Conservation (phyloP, 1,140 invertebrate species). For the Drosophila ananassae region DNA sequence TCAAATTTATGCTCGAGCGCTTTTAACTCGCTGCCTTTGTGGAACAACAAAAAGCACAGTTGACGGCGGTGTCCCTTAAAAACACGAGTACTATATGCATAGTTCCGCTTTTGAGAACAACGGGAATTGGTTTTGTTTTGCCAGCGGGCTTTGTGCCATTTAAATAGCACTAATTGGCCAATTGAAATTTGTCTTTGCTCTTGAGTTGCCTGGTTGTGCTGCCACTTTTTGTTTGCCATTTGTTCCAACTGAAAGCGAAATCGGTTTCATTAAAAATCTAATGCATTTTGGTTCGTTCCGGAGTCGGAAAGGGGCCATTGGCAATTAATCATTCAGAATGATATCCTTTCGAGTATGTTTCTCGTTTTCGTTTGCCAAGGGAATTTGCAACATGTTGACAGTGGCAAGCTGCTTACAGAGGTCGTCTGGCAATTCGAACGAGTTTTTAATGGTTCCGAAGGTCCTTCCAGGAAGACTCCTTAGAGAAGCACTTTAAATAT, state of each 20-base stretch:
- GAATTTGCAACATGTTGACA: conserved; percentile 11
- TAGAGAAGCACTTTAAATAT: not conserved
- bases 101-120: conserved; percentile 35
- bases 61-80: conserved; percentile 11
- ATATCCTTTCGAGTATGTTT: not conserved
- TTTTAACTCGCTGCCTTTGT: not conserved
- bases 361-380: not conserved
- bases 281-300: not conserved
- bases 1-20: not conserved
- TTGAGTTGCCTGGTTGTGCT: conserved; percentile 1
- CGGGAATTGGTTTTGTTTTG: conserved; percentile 15
- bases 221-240: conserved; percentile 22
- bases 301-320: conserved; percentile 11
- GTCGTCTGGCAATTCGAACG: not conserved
- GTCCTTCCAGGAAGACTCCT: too few species aligned
- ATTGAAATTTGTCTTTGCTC: conserved; percentile 47
- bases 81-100: conserved; percentile 13
- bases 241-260: conserved; percentile 13
- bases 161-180: conserved; percentile 74
- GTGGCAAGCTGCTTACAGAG: conserved; percentile 22
- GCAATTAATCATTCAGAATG: conserved; percentile 46
- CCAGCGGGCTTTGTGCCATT: conserved; percentile 27
- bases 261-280: conserved; percentile 16
- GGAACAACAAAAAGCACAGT: conserved; percentile 16
- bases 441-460: not conserved